Conservation (phyloP, 2,797 vertebrate species). For the Odontamblyopus rebecca region DNA sequence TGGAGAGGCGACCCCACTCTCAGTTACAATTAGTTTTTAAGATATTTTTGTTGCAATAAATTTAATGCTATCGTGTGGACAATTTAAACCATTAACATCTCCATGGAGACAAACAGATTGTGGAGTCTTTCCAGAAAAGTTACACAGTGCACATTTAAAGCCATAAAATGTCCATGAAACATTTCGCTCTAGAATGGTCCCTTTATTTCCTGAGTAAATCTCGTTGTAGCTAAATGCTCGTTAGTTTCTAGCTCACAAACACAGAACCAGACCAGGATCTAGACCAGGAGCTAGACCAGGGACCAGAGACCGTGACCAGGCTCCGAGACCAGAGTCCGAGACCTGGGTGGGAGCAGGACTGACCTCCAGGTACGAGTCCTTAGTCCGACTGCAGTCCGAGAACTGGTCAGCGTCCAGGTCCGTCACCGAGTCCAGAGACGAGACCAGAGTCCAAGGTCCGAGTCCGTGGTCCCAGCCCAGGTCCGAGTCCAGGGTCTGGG, state of each 20-base stretch:
- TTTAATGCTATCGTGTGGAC: no score
- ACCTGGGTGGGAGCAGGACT: no score
- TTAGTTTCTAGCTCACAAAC: constrained; percentile 19
- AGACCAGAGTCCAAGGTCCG: background rate
- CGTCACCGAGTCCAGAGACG: background rate
- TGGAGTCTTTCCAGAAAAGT: no score
- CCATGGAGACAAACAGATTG: no score
- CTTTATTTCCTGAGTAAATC: constrained; percentile 60
- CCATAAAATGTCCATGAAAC: constrained; percentile 18
- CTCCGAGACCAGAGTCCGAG: background rate
- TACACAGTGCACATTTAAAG: background rate
- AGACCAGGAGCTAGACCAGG: background rate
- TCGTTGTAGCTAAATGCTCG: constrained; percentile 30
- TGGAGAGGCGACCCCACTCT: no score
- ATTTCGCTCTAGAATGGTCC: constrained; percentile 27
- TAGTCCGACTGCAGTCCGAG: background rate
- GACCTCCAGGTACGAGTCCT: background rate
- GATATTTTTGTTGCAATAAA: no score
- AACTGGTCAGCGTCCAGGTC: background rate
- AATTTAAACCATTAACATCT: no score
- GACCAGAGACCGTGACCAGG: background rate
- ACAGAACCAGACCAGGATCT: background rate
- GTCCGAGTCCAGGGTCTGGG: background rate
- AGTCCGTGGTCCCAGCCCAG: background rate
- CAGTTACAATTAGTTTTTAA: no score